These are phyloP conservation scores for Aethes cnicana DNA, from an alignment of 2,888 invertebrate genomes.

Conservation along the genomic window DNA sequence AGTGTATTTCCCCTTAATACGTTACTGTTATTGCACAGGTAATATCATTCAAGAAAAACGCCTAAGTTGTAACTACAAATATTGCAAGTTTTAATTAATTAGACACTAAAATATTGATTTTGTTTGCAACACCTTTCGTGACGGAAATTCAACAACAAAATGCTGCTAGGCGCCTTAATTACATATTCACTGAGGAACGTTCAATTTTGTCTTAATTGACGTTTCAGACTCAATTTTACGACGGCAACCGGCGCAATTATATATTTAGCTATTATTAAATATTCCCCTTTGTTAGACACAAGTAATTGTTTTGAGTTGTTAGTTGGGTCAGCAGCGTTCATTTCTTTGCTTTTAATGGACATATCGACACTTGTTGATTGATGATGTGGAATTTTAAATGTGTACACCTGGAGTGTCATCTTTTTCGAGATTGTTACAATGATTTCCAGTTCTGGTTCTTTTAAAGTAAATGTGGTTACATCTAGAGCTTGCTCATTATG, in stretches of 20 bases:
- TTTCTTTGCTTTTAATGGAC: not conserved
- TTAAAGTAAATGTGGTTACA: no score
- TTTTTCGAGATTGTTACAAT: no score
- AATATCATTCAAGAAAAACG: no score
- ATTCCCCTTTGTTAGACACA: constrained; percentile 17
- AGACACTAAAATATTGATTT: constrained; percentile 23
- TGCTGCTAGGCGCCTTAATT: constrained; percentile 23
- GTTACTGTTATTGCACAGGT: no score
- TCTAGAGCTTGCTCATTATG: no score
- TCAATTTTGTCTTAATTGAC: constrained; percentile 31
- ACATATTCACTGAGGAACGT: constrained; percentile 25
- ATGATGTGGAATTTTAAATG: no score
- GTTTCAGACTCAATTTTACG: constrained; percentile 29
- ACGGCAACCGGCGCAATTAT: constrained; percentile 24
- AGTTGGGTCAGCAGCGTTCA: not conserved
- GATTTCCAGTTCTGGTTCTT: no score
- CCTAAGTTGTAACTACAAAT: no score
- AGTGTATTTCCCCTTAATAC: no score
- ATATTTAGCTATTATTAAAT: constrained; percentile 28
- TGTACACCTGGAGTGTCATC: no score
- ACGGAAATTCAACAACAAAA: constrained; percentile 24
- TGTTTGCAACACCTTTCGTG: constrained; percentile 23
- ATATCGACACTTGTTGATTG: not conserved
- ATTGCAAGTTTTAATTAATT: constrained; percentile 8
- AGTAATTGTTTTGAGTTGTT: constrained; percentile 16